Evolutionary conservation across 1,140 invertebrate species (phyloP), one percentile per base, ranked within the genome.

Genomic region (Chrysomallon squamiferum): DNA sequence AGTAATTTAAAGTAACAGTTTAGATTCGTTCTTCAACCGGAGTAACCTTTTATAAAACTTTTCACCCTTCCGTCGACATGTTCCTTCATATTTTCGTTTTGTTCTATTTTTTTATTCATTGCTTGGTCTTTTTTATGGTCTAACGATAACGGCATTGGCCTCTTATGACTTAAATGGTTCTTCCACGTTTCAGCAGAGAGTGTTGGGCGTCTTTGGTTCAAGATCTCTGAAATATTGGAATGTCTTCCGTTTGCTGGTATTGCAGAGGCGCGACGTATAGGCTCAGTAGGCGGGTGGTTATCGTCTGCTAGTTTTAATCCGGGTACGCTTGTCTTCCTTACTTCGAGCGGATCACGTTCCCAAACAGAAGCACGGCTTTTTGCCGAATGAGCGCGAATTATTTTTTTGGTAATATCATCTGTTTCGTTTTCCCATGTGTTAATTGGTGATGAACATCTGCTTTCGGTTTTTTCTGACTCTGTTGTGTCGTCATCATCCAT

Each of bases 131-230:
- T 67, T 30, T 75, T 71, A 13, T 61, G 32, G 5, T 69, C 60
- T 41, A 67, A 58, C 18, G 70, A 72, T 35, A 74, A 60, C 0
- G 77, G 74, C 29, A 58, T 52, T 25, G 57, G 25, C 27, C 65
- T 57, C 9, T 65, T 68, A 18, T 69, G 41, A 49, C 59, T 68
- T 11, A 79, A 59, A 27, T 77, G 75, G 0, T 66, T 52, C 61
- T 73, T 69, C 77, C 77, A 79, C 0, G 69, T 71, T 41, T 45
- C 65, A 11, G 77, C 73, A 3, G 75, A 74, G 50, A 79, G 59
- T 1, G 75, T 73, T 20, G 70, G 68, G 27, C 69, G 66, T 22
- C 67, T 57, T 49, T 73, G 71, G 59, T 73, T 79, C 33, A 77
- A 47, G 68, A 79, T 77, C 30, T 79, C 77, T 3, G 71, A 61